Conservation (phyloP, 53 echinoderm and acorn worm species). For the Patiria pectinifera region DNA sequence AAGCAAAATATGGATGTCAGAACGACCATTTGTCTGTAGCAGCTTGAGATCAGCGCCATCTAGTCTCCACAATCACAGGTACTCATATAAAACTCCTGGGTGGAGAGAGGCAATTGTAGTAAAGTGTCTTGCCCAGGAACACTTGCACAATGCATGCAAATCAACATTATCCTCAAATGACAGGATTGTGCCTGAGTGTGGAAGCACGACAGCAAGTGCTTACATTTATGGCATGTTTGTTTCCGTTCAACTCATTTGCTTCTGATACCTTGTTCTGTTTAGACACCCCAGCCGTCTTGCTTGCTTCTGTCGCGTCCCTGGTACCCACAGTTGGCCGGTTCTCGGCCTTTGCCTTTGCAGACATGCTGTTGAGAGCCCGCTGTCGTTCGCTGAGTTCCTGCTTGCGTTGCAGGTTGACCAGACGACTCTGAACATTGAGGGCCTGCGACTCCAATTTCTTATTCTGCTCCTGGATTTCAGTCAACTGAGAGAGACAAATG, state of each 20-base stretch:
- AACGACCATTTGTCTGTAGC: too few relatives aligned
- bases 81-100: neutral
- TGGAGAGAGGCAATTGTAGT: neutral
- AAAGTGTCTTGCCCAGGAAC: too few relatives aligned
- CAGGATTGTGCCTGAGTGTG: too few relatives aligned
- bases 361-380: slow-evolving; percentile 69
- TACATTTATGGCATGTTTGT: neutral
- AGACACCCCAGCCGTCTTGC: slow-evolving; percentile 7
- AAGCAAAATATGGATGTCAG: too few relatives aligned
- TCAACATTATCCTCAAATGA: too few relatives aligned
- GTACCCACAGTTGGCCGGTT: slow-evolving; percentile 7
- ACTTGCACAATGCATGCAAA: too few relatives aligned
- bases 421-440: slow-evolving; percentile 79
- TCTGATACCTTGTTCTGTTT: slow-evolving; percentile 18
- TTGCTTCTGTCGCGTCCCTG: slow-evolving; percentile 32
- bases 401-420: slow-evolving; percentile 82
- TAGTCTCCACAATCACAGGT: too few relatives aligned
- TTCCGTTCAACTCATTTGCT: neutral
- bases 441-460: slow-evolving; percentile 86
- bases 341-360: slow-evolving; percentile 76
- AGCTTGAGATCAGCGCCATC: too few relatives aligned
- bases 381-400: slow-evolving; percentile 82
- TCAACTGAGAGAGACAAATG: slow-evolving; percentile 62
- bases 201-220: too few relatives aligned
- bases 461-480: slow-evolving; percentile 77